phyloP scores from a whole-genome alignment of 2,888 invertebrate genomes.

The Netelia inedita region DNA sequence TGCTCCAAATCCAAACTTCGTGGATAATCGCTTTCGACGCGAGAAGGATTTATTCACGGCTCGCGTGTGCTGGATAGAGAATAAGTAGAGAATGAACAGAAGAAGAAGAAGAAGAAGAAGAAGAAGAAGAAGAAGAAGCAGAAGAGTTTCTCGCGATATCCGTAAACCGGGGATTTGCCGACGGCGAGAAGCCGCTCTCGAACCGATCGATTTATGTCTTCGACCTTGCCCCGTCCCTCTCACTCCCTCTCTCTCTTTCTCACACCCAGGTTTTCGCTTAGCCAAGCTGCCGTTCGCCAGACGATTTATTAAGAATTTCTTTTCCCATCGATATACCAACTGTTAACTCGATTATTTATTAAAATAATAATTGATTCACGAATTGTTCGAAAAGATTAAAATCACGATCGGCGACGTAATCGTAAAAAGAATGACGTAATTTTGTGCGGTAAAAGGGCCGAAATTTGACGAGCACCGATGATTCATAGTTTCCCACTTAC shows the following conservation, averaged over 20 bases:
- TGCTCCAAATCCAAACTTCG: constrained; percentile 32
- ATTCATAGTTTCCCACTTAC: not conserved
- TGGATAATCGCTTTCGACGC: constrained; percentile 60
- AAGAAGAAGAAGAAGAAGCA: not conserved
- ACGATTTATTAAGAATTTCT: not conserved
- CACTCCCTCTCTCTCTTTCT: constrained; percentile 26
- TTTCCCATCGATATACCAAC: not conserved
- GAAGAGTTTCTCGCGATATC: constrained; percentile 7
- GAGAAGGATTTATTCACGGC: constrained; percentile 13
- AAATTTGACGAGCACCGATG: constrained; percentile 1
- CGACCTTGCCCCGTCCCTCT: constrained; percentile 64
- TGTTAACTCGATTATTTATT: not conserved
- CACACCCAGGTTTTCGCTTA: constrained; percentile 29
- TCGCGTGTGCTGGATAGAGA: not conserved
- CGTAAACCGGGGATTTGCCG: constrained; percentile 17
- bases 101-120: not conserved
- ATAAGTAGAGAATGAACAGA: too few relatives aligned
- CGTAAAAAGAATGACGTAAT: not conserved
- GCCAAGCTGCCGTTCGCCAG: not conserved
- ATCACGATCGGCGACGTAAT: not conserved
- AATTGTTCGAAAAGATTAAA: too few relatives aligned
- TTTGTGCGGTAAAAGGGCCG: not conserved
- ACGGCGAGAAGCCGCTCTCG: constrained; percentile 51
- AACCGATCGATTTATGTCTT: constrained; percentile 72
- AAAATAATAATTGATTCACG: too few relatives aligned